Evolutionary conservation across 2,113 vertebrate genomes (phyloP).

Genomic region (Pachyramphus minor): DNA sequence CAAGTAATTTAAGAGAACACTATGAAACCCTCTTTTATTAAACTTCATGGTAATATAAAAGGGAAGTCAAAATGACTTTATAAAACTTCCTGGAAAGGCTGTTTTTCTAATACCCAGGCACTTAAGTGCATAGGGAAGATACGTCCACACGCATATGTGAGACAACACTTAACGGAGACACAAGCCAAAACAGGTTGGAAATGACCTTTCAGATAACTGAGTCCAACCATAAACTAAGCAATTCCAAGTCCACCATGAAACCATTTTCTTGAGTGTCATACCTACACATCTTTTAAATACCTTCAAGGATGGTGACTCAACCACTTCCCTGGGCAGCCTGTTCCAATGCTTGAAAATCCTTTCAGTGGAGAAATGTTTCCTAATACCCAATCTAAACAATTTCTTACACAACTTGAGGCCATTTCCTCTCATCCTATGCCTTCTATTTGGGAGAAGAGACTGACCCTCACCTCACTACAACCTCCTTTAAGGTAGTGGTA

Average conservation of each 20-base stretch:
- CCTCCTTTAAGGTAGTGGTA: not conserved
- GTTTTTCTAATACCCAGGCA: not conserved
- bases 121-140: not conserved
- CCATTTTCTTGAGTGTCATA: not conserved
- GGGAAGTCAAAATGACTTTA: not conserved
- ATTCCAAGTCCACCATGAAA: not conserved
- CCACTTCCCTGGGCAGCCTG: not conserved
- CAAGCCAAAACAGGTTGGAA: not conserved
- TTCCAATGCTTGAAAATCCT: not conserved
- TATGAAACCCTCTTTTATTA: not conserved
- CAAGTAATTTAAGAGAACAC: not conserved
- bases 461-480: not conserved
- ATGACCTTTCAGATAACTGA: not conserved
- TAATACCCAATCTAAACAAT: not conserved
- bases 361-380: not conserved
- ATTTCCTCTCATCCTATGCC: not conserved
- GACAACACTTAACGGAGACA: not conserved
- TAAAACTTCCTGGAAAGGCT: not conserved
- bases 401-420: not conserved
- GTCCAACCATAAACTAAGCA: not conserved
- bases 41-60: not conserved
- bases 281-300: not conserved
- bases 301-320: not conserved
- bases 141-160: fast-evolving
- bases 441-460: not conserved